These are phyloP conservation scores for Oreochromis tanganicae DNA, from an alignment of 2,113 vertebrate species.

Conservation along the genomic window DNA sequence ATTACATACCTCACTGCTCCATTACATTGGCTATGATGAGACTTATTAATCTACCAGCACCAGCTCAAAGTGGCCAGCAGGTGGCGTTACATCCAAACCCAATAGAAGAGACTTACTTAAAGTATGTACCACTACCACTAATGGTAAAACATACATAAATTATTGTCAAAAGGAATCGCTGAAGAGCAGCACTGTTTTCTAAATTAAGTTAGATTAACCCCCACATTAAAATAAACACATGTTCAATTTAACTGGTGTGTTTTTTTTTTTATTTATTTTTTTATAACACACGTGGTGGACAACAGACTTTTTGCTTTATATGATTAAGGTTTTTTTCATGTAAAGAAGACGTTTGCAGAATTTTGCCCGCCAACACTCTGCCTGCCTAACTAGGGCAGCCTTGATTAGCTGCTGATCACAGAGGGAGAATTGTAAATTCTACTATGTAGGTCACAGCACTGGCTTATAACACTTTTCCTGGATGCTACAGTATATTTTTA, in stretches of 20 bases:
- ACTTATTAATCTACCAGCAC: neutral
- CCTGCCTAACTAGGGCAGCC: conserved; percentile 74
- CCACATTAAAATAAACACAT: neutral
- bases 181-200: neutral
- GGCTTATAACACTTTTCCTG: conserved; percentile 33
- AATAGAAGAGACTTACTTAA: neutral
- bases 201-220: neutral
- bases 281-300: neutral
- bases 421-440: conserved; percentile 47
- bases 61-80: conserved; percentile 81
- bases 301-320: neutral
- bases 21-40: neutral
- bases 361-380: neutral
- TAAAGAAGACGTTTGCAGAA: neutral
- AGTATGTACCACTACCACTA: neutral
- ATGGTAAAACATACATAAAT: neutral
- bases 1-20: neutral
- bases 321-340: neutral
- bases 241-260: neutral
- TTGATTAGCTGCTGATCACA: conserved; percentile 61
- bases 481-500: conserved; percentile 1
- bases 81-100: conserved; percentile 82
- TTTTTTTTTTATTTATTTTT: neutral
- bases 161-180: neutral
- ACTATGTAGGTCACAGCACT: conserved; percentile 65